phyloP scores from a whole-genome alignment of 1,140 invertebrate species.

The Brachionus manjavacas region DNA sequence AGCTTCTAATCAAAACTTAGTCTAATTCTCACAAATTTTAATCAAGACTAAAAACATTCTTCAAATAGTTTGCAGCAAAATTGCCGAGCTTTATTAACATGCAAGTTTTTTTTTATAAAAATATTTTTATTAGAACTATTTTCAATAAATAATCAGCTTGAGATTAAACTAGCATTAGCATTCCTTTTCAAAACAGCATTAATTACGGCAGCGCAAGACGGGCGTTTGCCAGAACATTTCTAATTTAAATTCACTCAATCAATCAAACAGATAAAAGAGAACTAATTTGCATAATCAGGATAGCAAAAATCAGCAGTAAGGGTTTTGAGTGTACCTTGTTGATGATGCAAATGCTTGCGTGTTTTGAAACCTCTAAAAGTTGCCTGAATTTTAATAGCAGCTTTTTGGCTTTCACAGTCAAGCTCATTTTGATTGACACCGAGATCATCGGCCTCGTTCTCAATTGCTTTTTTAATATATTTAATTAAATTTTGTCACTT shows the following conservation, averaged over 20 bases:
- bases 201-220: not conserved
- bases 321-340: not conserved
- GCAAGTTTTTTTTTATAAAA: not conserved
- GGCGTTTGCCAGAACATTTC: not conserved
- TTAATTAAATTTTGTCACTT: not conserved
- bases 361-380: conserved; percentile 83
- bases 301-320: not conserved
- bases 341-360: conserved; percentile 58
- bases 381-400: conserved; percentile 84
- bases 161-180: not conserved
- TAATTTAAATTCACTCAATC: not conserved
- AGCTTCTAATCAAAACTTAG: not conserved
- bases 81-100: not conserved
- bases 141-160: conserved; percentile 12
- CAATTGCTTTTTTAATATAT: not conserved
- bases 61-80: not conserved
- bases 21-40: not conserved
- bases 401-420: conserved; percentile 70
- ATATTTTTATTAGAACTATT: not conserved
- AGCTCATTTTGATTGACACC: not conserved
- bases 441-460: not conserved
- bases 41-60: conserved; percentile 36
- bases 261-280: not conserved
- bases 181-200: not conserved
- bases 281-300: not conserved